phyloP scores from a whole-genome alignment of 2,888 invertebrate genomes.

The Oeneis ivallda region DNA sequence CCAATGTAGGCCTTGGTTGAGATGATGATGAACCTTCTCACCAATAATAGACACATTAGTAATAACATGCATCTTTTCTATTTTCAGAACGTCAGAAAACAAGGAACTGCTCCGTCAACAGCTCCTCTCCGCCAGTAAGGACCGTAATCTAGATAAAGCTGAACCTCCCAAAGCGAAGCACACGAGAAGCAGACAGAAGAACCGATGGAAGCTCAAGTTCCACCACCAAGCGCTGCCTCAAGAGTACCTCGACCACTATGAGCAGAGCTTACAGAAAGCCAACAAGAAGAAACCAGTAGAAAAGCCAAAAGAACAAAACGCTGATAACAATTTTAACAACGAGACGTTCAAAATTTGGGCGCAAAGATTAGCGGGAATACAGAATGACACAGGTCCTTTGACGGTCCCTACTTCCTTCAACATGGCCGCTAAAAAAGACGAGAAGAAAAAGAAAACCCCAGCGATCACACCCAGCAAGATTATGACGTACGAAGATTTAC shows the following conservation, averaged over 20 bases:
- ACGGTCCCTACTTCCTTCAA: conserved; percentile 55
- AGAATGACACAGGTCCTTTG: conserved; percentile 76
- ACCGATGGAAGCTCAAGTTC: conserved; percentile 88
- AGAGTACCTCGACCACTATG: conserved; percentile 90
- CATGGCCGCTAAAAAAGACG: conserved; percentile 62
- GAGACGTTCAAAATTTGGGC: conserved; percentile 89
- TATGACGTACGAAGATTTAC: conserved; percentile 90
- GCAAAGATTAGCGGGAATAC: conserved; percentile 87
- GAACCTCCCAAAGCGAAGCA: conserved; percentile 64
- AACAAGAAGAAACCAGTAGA: conserved; percentile 61
- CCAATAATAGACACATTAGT: not conserved
- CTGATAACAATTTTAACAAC: conserved; percentile 75
- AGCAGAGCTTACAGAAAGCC: conserved; percentile 84
- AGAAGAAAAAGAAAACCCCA: conserved; percentile 65
- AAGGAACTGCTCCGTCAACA: conserved; percentile 74
- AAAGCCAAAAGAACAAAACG: conserved; percentile 66
- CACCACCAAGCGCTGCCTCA: conserved; percentile 90
- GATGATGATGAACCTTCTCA: no score
- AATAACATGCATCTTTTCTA: not conserved
- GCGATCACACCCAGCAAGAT: conserved; percentile 73
- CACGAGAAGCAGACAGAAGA: conserved; percentile 80
- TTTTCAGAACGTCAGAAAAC: conserved; percentile 70
- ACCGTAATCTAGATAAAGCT: conserved; percentile 57
- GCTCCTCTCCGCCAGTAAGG: conserved; percentile 69
- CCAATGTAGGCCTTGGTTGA: no score